Percentiles rank a stretch among this genome's conserved stretches.
Conservation (phyloP, 2,113 vertebrate genomes). For the Hippocampus comes region DNA sequence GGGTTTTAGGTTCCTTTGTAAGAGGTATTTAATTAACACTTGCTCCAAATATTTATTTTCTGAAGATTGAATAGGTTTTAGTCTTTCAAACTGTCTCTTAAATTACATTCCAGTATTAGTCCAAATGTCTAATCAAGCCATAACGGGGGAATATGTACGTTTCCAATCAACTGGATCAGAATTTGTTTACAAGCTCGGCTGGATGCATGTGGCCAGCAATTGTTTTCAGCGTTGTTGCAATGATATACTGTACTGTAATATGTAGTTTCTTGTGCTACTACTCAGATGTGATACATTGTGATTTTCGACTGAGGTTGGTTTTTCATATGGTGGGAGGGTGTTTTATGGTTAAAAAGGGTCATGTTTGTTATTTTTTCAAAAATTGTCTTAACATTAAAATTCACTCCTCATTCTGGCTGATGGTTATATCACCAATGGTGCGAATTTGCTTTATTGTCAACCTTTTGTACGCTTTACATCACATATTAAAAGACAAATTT, state of each 20-base stretch:
- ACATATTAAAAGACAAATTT: too few species aligned
- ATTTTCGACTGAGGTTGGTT: constrained; percentile 25
- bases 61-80: not conserved
- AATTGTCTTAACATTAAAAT: too few species aligned
- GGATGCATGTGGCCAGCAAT: constrained; percentile 30
- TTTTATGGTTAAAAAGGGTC: not conserved
- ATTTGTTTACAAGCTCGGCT: constrained; percentile 44
- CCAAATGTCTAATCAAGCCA: constrained; percentile 25
- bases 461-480: too few species aligned
- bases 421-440: too few species aligned
- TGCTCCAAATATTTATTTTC: not conserved
- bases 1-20: constrained; percentile 6
- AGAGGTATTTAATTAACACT: not conserved
- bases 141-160: constrained; percentile 17
- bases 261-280: constrained; percentile 44
- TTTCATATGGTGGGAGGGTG: not conserved
- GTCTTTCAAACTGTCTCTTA: not conserved
- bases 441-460: too few species aligned
- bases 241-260: constrained; percentile 10
- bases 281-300: constrained; percentile 26
- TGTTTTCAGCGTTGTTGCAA: constrained; percentile 39
- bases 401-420: too few species aligned
- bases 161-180: constrained; percentile 27
- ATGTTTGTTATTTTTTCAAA: not conserved
- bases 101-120: constrained; percentile 53